Evolutionary conservation across 2,113 vertebrate species (phyloP).

Genomic region (Gymnarchus niloticus): DNA sequence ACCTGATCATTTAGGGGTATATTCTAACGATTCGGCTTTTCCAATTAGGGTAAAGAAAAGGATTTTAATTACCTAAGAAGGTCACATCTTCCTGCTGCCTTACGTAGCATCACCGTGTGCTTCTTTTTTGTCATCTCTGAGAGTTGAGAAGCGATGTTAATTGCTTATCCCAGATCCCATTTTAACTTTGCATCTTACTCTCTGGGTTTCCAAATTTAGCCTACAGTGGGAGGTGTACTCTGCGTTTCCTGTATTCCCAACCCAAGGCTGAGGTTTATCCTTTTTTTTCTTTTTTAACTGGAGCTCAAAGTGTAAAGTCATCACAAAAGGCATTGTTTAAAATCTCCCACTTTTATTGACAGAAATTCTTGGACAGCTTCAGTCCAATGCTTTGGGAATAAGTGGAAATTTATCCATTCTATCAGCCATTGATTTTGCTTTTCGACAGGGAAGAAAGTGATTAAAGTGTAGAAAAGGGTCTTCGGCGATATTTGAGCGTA

Average conservation of each 20-base stretch:
- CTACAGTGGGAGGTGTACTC: slow-evolving; percentile 61
- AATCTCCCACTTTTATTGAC: slow-evolving; percentile 49
- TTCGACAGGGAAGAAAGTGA: neutral
- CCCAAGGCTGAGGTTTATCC: slow-evolving; percentile 16
- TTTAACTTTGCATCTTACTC: slow-evolving; percentile 58
- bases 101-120: slow-evolving; percentile 58
- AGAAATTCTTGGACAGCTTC: neutral
- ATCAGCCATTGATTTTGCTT: neutral
- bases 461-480: neutral
- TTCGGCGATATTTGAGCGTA: neutral
- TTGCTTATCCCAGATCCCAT: slow-evolving; percentile 64
- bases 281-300: slow-evolving; percentile 40
- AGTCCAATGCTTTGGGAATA: neutral
- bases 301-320: slow-evolving; percentile 61
- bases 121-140: slow-evolving; percentile 48
- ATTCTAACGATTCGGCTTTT: slow-evolving; percentile 71
- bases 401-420: neutral
- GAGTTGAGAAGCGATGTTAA: slow-evolving; percentile 66
- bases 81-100: slow-evolving; percentile 66
- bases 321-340: slow-evolving; percentile 63
- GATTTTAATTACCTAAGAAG: slow-evolving; percentile 76
- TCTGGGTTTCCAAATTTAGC: slow-evolving; percentile 57
- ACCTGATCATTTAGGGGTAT: slow-evolving; percentile 63
- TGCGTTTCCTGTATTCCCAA: slow-evolving; percentile 54
- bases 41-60: slow-evolving; percentile 73